Conservation (phyloP, 2,888 invertebrate species). For the Drosophila birchii region DNA sequence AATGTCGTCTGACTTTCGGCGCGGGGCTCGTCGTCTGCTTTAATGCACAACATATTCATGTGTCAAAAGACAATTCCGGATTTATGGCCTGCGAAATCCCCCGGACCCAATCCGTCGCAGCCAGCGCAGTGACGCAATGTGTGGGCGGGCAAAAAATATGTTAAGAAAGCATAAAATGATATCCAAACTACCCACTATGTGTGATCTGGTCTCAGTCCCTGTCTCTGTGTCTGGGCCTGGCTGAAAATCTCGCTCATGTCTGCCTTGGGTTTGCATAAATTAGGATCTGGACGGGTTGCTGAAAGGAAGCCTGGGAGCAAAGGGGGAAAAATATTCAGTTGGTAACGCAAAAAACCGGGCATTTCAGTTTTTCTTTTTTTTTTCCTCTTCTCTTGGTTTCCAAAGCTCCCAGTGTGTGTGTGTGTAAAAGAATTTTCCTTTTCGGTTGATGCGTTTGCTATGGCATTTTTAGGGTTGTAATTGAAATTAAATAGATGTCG, state of each 20-base stretch:
- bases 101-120: conserved; percentile 18
- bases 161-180: conserved; percentile 80
- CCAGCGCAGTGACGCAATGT: conserved; percentile 64
- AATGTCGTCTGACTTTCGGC: conserved; percentile 64
- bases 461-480: conserved; percentile 78
- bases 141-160: conserved; percentile 74
- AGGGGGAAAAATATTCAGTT: conserved; percentile 21
- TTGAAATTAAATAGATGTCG: conserved; percentile 80
- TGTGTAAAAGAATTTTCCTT: conserved; percentile 36
- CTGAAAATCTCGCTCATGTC: conserved; percentile 68
- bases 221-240: conserved; percentile 26
- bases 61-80: conserved; percentile 82
- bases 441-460: conserved; percentile 77
- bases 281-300: conserved; percentile 58
- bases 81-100: conserved; percentile 78
- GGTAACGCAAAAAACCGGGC: conserved; percentile 35
- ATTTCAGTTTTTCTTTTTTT: neutral
- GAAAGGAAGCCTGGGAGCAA: conserved; percentile 22
- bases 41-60: conserved; percentile 83
- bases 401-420: conserved; percentile 20
- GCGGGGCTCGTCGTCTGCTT: conserved; percentile 40
- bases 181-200: conserved; percentile 61
- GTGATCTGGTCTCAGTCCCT: conserved; percentile 28
- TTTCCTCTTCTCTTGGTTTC: neutral
- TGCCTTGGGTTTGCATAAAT: conserved; percentile 75